Percentiles rank a stretch among this genome's conserved stretches.
Evolutionary conservation across 2,888 invertebrate species (phyloP).

Genomic region (Acronicta psi): DNA sequence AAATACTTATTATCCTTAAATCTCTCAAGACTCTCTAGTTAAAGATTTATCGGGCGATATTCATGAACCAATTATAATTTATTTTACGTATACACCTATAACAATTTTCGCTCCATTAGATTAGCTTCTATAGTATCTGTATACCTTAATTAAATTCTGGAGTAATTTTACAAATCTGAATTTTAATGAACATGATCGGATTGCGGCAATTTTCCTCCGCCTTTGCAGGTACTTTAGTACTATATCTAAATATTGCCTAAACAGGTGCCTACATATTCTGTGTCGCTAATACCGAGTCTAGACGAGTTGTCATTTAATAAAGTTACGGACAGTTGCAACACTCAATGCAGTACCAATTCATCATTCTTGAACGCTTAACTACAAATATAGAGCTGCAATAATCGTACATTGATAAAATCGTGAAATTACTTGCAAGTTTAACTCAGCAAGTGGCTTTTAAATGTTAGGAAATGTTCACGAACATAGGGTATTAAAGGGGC

Average conservation of each 20-base stretch:
- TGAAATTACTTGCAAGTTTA: slow-evolving; percentile 31
- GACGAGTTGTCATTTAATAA: slow-evolving; percentile 48
- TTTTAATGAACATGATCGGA: slow-evolving; percentile 41
- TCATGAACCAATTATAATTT: no score
- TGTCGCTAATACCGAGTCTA: slow-evolving; percentile 25
- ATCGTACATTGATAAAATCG: slow-evolving; percentile 38
- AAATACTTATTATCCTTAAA: no score
- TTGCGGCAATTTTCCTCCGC: slow-evolving; percentile 41
- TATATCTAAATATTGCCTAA: slow-evolving; percentile 46
- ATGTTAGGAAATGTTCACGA: slow-evolving; percentile 25
- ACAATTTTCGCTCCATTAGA: no score
- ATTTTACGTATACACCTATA: no score
- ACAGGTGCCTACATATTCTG: slow-evolving; percentile 28
- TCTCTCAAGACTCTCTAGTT: no score
- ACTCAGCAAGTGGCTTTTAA: slow-evolving; percentile 25
- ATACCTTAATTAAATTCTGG: slow-evolving; percentile 13
- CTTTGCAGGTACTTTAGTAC: slow-evolving; percentile 39
- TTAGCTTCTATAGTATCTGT: no score
- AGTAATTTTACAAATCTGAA: slow-evolving; percentile 31
- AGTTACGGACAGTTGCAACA: slow-evolving; percentile 39
- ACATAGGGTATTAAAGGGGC: no score
- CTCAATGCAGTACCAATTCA: slow-evolving; percentile 34
- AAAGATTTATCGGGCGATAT: no score
- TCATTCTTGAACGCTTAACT: slow-evolving; percentile 37
- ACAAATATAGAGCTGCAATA: slow-evolving; percentile 36